Conservation (phyloP, 2,888 invertebrate species). For the Clostera curtula region DNA sequence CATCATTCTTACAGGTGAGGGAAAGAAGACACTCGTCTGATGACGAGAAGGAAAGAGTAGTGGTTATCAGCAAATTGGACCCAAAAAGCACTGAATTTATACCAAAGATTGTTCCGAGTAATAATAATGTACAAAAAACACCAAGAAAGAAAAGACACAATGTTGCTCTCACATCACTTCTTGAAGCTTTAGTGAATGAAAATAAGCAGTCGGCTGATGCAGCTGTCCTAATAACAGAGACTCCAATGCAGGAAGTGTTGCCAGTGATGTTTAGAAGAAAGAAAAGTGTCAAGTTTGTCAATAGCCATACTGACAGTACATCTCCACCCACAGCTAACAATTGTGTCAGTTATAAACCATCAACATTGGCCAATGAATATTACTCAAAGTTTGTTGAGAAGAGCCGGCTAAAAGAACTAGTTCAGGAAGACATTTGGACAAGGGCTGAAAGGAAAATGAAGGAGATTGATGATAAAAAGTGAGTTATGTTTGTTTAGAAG, state of each 20-base stretch:
- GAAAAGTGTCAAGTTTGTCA: not conserved
- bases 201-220: slow-evolving; percentile 1
- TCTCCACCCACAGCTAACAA: slow-evolving; percentile 1
- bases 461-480: slow-evolving; percentile 35
- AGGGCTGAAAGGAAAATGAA: slow-evolving; percentile 34
- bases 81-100: slow-evolving; percentile 1
- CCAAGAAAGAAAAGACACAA: too few species aligned
- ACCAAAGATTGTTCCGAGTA: not conserved
- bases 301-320: not conserved
- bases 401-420: slow-evolving; percentile 20
- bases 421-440: slow-evolving; percentile 37
- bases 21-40: slow-evolving; percentile 15
- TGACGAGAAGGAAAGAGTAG: slow-evolving; percentile 2
- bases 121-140: not conserved
- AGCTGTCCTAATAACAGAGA: slow-evolving; percentile 5
- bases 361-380: slow-evolving; percentile 31
- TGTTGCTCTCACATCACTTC: slow-evolving; percentile 37
- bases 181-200: slow-evolving; percentile 16
- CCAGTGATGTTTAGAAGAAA: slow-evolving; percentile 13
- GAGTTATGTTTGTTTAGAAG: slow-evolving; percentile 10
- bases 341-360: slow-evolving; percentile 27
- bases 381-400: slow-evolving; percentile 34
- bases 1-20: slow-evolving; percentile 29
- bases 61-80: slow-evolving; percentile 1
- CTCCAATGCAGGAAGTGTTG: slow-evolving; percentile 5